Conservation (phyloP, 2,113 vertebrate genomes). For the Falco punctatus region DNA sequence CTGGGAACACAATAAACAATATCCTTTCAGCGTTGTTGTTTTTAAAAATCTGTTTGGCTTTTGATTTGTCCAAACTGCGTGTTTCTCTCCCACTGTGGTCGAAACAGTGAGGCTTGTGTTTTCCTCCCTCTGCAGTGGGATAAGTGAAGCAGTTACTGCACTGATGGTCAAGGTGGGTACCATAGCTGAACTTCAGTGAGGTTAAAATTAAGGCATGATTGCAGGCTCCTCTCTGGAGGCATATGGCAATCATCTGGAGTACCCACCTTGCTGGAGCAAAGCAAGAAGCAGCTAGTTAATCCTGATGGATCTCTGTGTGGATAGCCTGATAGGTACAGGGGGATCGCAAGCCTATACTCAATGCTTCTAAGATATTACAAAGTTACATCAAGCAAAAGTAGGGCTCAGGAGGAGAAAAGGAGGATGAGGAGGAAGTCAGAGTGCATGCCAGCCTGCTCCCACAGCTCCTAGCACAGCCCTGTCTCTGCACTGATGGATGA, state of each 20-base stretch:
- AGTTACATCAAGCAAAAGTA: not conserved
- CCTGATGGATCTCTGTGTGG: not conserved
- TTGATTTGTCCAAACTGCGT: not conserved
- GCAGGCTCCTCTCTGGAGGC: not conserved
- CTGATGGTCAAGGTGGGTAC: not conserved
- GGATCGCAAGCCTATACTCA: not conserved
- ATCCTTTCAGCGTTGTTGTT: not conserved
- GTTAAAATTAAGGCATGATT: not conserved
- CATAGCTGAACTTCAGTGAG: not conserved
- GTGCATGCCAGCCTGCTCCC: not conserved
- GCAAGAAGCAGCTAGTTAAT: not conserved
- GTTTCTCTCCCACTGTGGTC: not conserved
- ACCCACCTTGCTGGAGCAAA: not conserved
- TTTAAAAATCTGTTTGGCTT: not conserved
- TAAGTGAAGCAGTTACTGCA: not conserved
- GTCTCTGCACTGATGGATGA: not conserved
- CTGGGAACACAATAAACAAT: not conserved
- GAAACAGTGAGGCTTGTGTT: not conserved
- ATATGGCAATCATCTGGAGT: not conserved
- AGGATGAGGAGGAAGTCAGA: not conserved
- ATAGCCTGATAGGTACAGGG: rapidly evolving
- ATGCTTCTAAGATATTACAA: not conserved
- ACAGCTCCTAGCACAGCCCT: not conserved
- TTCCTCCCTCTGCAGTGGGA: not conserved
- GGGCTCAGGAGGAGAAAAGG: not conserved